phyloP scores from a whole-genome alignment of 2,797 vertebrate species.

The Heterohyrax brucei region DNA sequence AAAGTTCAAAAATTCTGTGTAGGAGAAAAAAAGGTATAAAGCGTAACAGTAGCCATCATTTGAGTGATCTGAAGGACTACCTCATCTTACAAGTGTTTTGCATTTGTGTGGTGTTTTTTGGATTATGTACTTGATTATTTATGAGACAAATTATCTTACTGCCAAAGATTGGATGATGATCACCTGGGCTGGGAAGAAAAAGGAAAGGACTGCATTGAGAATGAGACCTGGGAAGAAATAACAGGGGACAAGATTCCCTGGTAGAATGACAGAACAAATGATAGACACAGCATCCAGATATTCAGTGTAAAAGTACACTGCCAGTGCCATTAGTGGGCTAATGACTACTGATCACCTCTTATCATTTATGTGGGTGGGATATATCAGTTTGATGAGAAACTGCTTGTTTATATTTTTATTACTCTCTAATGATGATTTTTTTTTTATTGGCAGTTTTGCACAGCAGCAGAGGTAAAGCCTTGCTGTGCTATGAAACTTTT shows the following conservation, averaged over 20 bases:
- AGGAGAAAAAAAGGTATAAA: too few relatives aligned
- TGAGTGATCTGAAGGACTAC: too few relatives aligned
- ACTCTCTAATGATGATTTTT: neutral
- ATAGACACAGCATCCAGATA: neutral
- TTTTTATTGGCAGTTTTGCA: neutral
- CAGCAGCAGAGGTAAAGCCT: neutral
- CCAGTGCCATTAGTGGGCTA: neutral
- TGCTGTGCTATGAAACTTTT: neutral
- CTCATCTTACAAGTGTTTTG: neutral
- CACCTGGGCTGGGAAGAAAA: neutral
- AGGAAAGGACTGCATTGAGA: neutral
- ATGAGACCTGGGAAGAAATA: neutral
- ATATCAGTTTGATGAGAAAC: neutral
- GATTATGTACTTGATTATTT: neutral
- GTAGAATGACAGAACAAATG: neutral
- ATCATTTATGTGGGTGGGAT: neutral
- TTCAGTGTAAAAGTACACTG: neutral
- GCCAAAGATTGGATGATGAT: neutral
- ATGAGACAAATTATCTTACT: neutral
- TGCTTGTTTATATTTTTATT: neutral
- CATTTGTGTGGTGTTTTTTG: neutral
- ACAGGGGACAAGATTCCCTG: neutral
- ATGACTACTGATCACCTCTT: neutral
- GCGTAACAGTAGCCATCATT: too few relatives aligned
- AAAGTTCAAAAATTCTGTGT: too few relatives aligned